Evolutionary conservation across 2,113 vertebrate genomes (phyloP).

Genomic region (Lophochroa leadbeateri): DNA sequence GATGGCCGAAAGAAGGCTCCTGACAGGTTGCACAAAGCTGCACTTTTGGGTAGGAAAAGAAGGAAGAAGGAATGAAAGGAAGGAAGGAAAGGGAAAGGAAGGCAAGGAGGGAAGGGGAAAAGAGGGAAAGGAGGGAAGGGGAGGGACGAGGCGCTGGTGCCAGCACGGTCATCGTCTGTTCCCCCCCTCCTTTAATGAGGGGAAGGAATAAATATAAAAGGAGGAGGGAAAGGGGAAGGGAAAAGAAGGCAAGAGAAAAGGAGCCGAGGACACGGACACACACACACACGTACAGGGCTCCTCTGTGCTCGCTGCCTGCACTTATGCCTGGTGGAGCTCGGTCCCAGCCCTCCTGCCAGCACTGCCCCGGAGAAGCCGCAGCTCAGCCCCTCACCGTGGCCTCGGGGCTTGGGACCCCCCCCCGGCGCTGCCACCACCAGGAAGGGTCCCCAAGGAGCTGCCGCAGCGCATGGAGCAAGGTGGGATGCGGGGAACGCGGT

Average conservation of each 20-base stretch:
- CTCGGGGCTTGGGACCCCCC: not conserved
- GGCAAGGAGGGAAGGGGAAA: conserved; percentile 49
- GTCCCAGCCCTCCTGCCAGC: not conserved
- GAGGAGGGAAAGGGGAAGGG: not conserved
- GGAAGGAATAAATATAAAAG: conserved; percentile 46
- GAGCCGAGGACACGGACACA: not conserved
- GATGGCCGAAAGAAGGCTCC: too few species aligned
- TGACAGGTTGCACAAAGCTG: too few species aligned
- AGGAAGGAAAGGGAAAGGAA: too few species aligned
- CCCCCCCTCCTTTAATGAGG: not conserved
- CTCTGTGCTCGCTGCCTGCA: conserved; percentile 6
- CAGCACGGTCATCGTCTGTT: conserved; percentile 16
- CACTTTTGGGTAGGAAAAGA: too few species aligned
- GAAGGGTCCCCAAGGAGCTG: not conserved
- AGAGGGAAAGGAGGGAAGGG: conserved; percentile 19
- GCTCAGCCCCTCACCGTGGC: not conserved
- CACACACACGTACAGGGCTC: not conserved
- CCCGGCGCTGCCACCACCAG: not conserved
- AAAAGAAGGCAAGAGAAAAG: not conserved
- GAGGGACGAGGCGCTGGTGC: conserved; percentile 17
- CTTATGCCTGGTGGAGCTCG: conserved; percentile 41
- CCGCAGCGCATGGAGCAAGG: not conserved
- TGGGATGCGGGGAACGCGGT: not conserved
- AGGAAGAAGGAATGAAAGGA: too few species aligned
- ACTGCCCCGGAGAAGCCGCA: not conserved